These are phyloP conservation scores for Pampusana beccarii DNA, from an alignment of 2,113 vertebrate genomes.

Conservation along the genomic window DNA sequence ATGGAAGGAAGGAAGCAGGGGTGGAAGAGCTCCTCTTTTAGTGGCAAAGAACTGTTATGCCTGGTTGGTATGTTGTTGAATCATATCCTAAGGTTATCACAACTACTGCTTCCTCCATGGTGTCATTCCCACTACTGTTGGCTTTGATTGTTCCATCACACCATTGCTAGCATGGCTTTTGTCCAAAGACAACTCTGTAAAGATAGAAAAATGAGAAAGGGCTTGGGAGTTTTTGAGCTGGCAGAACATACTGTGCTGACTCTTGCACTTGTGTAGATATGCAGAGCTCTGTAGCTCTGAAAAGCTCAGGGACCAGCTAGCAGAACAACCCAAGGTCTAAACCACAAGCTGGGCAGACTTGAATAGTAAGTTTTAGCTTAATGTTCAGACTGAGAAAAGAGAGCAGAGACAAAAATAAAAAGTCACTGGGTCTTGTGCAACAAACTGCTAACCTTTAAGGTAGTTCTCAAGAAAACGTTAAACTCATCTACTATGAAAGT, in stretches of 20 bases:
- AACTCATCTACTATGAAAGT: neutral
- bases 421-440: neutral
- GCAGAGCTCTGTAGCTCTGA: neutral
- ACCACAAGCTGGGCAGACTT: neutral
- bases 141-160: neutral
- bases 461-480: neutral
- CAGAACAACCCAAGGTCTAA: neutral
- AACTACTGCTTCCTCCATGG: neutral
- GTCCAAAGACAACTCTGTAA: neutral
- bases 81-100: constrained; percentile 18
- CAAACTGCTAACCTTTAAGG: neutral
- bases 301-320: neutral
- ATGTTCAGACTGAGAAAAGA: neutral
- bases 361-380: neutral
- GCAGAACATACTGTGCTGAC: neutral
- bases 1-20: constrained; percentile 37
- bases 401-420: neutral
- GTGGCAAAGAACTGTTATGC: neutral
- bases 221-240: neutral
- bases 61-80: neutral
- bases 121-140: neutral
- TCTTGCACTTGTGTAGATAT: neutral
- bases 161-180: neutral
- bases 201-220: neutral
- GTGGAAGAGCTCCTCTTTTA: constrained; percentile 7